phyloP scores from a whole-genome alignment of 2,797 vertebrate genomes.

The Microchirus variegatus region DNA sequence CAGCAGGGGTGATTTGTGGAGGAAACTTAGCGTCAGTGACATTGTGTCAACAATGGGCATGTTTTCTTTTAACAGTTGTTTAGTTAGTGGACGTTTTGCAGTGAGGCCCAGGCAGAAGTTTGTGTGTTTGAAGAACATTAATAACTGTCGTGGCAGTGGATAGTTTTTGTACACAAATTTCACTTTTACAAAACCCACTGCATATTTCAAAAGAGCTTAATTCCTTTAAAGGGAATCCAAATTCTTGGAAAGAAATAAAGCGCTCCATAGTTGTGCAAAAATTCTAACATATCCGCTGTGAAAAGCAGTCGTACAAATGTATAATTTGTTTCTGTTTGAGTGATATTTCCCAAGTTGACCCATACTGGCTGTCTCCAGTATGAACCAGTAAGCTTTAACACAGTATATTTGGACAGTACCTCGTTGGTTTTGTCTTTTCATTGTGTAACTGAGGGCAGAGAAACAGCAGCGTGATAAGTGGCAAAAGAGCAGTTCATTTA shows the following conservation, averaged over 20 bases:
- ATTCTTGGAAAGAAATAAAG: no score
- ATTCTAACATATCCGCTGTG: neutral
- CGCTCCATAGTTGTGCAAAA: no score
- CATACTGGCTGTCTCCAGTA: no score
- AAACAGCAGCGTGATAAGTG: neutral
- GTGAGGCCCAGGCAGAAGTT: no score
- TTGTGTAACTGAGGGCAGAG: neutral
- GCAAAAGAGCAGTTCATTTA: neutral
- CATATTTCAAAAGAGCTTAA: no score
- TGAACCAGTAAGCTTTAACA: neutral
- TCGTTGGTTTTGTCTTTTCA: conserved; percentile 15
- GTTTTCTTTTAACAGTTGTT: no score
- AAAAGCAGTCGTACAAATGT: neutral
- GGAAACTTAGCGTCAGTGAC: conserved; percentile 16
- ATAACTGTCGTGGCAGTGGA: no score
- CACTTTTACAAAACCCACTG: no score
- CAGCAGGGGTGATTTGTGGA: conserved; percentile 15
- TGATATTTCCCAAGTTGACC: neutral
- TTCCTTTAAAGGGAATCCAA: no score
- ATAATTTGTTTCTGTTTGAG: neutral
- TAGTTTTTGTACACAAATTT: no score
- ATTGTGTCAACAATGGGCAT: neutral
- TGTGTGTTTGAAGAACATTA: no score
- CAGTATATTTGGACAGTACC: neutral
- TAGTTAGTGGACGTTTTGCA: no score